phyloP scores from a whole-genome alignment of 1,140 invertebrate species.

The Anthonomus grandis region DNA sequence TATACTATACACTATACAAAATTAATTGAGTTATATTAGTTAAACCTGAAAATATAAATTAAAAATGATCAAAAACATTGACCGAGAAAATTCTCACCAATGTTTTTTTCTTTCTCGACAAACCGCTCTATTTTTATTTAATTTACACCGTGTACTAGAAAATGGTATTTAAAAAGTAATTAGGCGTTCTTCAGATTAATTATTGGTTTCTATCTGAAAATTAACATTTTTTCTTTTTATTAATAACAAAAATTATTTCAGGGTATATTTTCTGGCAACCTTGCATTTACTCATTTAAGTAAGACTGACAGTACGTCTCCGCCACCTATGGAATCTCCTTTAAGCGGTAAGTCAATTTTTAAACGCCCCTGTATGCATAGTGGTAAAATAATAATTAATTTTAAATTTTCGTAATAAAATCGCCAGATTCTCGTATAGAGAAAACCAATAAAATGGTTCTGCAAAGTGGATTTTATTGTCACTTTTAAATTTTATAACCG shows the following conservation, averaged over 20 bases:
- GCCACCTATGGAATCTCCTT: constrained; percentile 42
- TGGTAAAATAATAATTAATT: constrained; percentile 37
- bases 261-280: constrained; percentile 43
- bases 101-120: constrained; percentile 16
- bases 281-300: constrained; percentile 37
- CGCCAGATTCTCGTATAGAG: constrained; percentile 8
- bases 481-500: constrained; percentile 14
- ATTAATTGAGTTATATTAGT: too few species aligned
- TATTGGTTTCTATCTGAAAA: neutral
- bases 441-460: constrained; percentile 19
- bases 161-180: constrained; percentile 18
- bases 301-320: constrained; percentile 45
- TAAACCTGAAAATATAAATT: too few species aligned
- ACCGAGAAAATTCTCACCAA: constrained; percentile 6
- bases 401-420: constrained; percentile 15
- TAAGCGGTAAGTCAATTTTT: constrained; percentile 43
- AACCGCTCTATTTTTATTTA: constrained; percentile 16
- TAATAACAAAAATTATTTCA: constrained; percentile 27
- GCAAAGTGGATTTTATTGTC: constrained; percentile 15
- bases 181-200: constrained; percentile 1
- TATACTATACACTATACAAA: too few species aligned
- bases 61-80: neutral
- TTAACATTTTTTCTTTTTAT: neutral
- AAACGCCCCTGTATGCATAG: too few species aligned
- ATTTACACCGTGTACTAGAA: constrained; percentile 11